A percentile compares a stretch with the other conserved stretches of the same genome.
phyloP scores from a whole-genome alignment of 2,113 vertebrate genomes.

The Gallinago media region DNA sequence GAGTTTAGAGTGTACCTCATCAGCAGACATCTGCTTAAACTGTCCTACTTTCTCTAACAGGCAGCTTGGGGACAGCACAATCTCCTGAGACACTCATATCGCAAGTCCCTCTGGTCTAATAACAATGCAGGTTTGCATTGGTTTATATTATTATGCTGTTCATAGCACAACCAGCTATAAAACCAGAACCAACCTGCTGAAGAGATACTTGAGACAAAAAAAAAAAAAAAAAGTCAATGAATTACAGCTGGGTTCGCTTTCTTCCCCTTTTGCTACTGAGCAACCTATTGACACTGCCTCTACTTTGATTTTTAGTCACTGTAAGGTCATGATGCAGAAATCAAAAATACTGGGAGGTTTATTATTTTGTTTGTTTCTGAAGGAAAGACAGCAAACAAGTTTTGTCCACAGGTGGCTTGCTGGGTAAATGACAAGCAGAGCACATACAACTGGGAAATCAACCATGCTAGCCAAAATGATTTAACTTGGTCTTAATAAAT shows the following conservation, averaged over 20 bases:
- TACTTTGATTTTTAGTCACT: not conserved
- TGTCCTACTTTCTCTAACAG: not conserved
- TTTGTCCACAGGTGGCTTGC: not conserved
- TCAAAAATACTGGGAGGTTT: not conserved
- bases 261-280: not conserved
- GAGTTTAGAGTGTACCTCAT: not conserved
- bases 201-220: conserved; percentile 7
- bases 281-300: not conserved
- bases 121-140: not conserved
- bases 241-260: not conserved
- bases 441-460: not conserved
- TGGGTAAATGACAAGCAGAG: not conserved
- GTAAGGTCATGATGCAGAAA: not conserved
- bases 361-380: not conserved
- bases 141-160: not conserved
- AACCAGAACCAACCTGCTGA: not conserved
- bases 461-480: conserved; percentile 23
- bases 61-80: not conserved
- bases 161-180: not conserved
- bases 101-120: not conserved
- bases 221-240: not conserved
- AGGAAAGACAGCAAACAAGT: not conserved
- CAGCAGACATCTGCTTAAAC: not conserved
- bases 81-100: not conserved
- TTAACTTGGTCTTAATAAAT: conserved; percentile 66